Base-by-base conservation (phyloP, 2,113 vertebrate genomes). In the Laterallus jamaicensis region DNA sequence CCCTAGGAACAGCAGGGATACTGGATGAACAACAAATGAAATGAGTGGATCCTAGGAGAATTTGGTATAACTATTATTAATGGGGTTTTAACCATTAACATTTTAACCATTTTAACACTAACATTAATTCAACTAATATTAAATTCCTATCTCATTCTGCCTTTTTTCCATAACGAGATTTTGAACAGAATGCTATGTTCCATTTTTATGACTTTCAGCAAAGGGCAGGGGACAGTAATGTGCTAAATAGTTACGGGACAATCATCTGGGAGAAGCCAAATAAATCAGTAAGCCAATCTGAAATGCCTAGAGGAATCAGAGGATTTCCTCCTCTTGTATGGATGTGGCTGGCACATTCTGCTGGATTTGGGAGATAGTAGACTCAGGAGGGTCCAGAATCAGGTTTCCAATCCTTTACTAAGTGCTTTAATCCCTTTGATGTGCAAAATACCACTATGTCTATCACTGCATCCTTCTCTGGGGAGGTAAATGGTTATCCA, bases 351-450 rank as follows among this genome's bases (percentile, higher is more conserved):
- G 58, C 75, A 44, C 28, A 60, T 78, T 77, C 62, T 13, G 12
- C 74, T 86, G 77, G 32, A 82, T 89, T 81, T 87, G 49, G 68
- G 58, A 93, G 81, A 82, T 20, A 84, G 64, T 19, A 73, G 71
- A 12, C 59, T 86, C 71, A 39, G 21, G n/a, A 92, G 80, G 59
- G 28, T 86, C 63, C 86, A 69, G 79, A 92, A 59, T 82, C 85
- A 62, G 54, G 32, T 91, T 93, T 84, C 63, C 84, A 97, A 91
- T 95, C 66, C 94, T 93, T 60, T 89, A 20, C 66, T 86, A 84
- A 93, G 2, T 89, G 49, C 49, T 82, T 71, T 93, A 92, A 84
- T 95, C 77, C 81, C 86, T 95, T 93, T 95, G 95, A 95, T 91
- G 84, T 96, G 77, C 69, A 95, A 78, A 95, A 91, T 92, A 40